phyloP scores from a whole-genome alignment of 1,140 invertebrate genomes.

The Asobara japonica region DNA sequence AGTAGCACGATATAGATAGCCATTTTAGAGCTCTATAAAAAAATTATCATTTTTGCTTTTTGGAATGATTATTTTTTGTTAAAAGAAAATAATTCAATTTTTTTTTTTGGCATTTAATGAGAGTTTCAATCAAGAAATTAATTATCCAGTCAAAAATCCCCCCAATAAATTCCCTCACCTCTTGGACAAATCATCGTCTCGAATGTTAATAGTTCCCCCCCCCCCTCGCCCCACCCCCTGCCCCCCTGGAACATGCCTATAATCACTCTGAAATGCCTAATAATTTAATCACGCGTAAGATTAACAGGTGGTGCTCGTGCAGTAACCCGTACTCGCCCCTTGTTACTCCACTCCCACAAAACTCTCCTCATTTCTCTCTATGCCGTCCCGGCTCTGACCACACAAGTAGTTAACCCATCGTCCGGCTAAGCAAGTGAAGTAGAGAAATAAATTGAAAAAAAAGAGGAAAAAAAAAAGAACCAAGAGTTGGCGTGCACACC shows the following conservation, averaged over 20 bases:
- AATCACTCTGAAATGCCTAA: background rate
- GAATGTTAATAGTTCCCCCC: background rate
- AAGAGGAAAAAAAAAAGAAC: background rate
- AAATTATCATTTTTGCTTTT: too few species aligned
- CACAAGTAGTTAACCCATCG: background rate
- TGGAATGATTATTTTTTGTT: too few species aligned
- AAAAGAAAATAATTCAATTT: too few species aligned
- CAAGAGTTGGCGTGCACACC: background rate
- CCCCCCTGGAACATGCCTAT: background rate
- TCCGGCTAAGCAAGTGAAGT: background rate
- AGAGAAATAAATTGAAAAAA: background rate
- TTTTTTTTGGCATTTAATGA: too few species aligned
- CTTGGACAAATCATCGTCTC: background rate
- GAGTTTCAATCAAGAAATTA: too few species aligned
- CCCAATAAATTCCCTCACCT: background rate
- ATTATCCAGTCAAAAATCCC: too few species aligned
- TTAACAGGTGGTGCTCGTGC: constrained; percentile 4
- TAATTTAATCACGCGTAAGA: background rate
- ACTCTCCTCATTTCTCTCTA: too few species aligned
- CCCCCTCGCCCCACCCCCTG: background rate
- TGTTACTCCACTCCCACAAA: too few species aligned
- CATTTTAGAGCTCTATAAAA: too few species aligned
- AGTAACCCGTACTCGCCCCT: background rate
- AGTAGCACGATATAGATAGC: too few species aligned
- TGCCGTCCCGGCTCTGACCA: background rate